Evolutionary conservation across 2,113 vertebrate genomes (phyloP), one percentile per base, ranked within the genome.

Genomic region (Calonectris borealis): DNA sequence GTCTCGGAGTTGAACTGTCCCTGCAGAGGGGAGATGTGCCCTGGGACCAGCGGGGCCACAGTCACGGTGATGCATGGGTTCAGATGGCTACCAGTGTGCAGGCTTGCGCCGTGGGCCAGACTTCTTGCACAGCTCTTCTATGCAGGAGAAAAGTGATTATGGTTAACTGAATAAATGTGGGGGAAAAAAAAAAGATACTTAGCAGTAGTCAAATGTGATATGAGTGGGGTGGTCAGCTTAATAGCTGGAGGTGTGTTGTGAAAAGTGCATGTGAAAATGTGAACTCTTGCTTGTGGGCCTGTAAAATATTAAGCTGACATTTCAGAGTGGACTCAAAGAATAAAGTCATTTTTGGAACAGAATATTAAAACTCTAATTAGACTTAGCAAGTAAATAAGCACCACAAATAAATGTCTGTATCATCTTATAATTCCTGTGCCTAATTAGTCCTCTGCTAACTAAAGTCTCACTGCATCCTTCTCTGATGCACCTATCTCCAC

Each of bases 21-120:
- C 38, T 72, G 66, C 9, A 7, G 55, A 36, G 34, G 31, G 82
- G 16, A 71, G 49, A 24, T 58, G 40, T 8, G 24, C 32, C 31
- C 25, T 51, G 58, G 18, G 46, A 70, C n/a, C 38, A 38, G 5
- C 0, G 0, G 0, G 44, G 16, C 34, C 38, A 10, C 13, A 8
- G 36, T 25, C 42, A 10, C 26, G 32, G 6, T 52, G 17, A 26
- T 20, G 34, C 2, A 0, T 19, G 55, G 49, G 13, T 34, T 81
- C 2, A 8, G 54, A 5, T 48, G 12, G 25, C 11, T 27, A 9
- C 6, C 60, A 21, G 19, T 3, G 34, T 17, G 65, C 36, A 22
- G 42, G 25, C 16, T 31, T 36, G 34, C 27, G 38, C 27, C 18
- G 10, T 14, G 1, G 3, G 24, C 42, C 69, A 46, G 68, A 62